A percentile compares a stretch with the other conserved stretches of the same genome.
Evolutionary conservation across 2,113 vertebrate species (phyloP).

Genomic region (Lepisosteus osseus): DNA sequence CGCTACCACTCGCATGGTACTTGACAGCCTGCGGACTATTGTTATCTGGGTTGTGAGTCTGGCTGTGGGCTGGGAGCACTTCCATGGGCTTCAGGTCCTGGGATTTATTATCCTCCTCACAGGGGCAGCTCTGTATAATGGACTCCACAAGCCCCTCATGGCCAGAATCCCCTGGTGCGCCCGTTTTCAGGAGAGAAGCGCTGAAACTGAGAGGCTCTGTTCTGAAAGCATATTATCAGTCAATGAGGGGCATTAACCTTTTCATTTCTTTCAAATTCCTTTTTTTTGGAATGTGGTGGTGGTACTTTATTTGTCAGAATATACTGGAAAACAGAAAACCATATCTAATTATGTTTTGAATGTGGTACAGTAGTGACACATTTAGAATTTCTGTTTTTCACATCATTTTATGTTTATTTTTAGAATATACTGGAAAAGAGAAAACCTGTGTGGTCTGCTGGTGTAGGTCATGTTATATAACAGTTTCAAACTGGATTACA

Average conservation of each 20-base stretch:
- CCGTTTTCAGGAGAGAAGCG: background rate
- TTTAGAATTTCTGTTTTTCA: no score
- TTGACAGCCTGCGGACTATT: slow-evolving; percentile 88
- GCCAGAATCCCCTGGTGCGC: slow-evolving; percentile 48
- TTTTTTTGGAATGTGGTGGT: no score
- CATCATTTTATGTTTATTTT: no score
- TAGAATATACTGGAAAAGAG: no score
- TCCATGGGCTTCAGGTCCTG: slow-evolving; percentile 80
- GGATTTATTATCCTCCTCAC: slow-evolving; percentile 80
- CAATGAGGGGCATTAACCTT: slow-evolving; percentile 39
- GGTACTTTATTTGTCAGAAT: no score
- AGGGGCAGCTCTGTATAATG: slow-evolving; percentile 82
- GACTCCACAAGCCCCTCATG: slow-evolving; percentile 77
- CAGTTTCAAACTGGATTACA: no score
- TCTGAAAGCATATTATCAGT: slow-evolving; percentile 24
- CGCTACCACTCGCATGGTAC: slow-evolving; percentile 93
- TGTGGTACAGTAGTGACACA: no score
- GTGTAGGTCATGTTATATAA: no score
- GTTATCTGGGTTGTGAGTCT: slow-evolving; percentile 87
- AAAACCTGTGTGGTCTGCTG: no score
- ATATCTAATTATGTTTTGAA: no score
- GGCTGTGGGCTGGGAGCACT: slow-evolving; percentile 81
- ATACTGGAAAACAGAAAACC: no score
- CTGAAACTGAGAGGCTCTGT: slow-evolving; percentile 71
- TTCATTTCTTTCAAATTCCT: no score